Percentiles rank a stretch among this genome's conserved stretches.
These are phyloP conservation scores for Balearica regulorum DNA, from an alignment of 2,797 vertebrate genomes.

Conservation along the genomic window DNA sequence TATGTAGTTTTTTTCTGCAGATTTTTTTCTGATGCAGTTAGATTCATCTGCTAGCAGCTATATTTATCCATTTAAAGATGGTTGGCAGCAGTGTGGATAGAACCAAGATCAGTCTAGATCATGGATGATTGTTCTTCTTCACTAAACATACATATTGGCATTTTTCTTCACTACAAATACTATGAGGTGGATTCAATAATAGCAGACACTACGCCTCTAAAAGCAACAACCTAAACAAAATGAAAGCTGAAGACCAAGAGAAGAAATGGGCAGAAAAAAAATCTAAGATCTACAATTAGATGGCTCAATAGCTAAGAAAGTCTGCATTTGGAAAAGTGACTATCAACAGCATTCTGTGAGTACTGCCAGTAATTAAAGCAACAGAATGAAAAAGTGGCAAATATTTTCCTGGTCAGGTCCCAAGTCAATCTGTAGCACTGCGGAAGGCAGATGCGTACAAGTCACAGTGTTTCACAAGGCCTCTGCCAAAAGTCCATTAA, in stretches of 20 bases:
- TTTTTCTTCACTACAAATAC: neutral
- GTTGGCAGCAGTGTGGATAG: neutral
- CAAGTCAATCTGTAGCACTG: neutral
- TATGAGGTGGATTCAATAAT: neutral
- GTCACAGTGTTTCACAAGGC: neutral
- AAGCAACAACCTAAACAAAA: neutral
- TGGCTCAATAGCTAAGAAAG: neutral
- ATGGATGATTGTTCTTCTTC: neutral
- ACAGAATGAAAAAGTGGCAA: neutral
- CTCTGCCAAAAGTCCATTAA: neutral
- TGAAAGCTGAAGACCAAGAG: neutral
- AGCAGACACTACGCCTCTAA: neutral
- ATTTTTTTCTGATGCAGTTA: neutral
- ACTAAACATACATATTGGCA: neutral
- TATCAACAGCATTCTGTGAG: neutral
- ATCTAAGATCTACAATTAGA: neutral
- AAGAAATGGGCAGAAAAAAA: neutral
- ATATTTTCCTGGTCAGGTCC: neutral
- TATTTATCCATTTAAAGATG: neutral
- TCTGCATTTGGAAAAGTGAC: neutral
- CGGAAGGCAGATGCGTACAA: neutral
- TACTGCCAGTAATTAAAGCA: neutral
- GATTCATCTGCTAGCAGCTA: neutral
- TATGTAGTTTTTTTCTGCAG: neutral
- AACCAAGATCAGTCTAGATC: neutral